phyloP scores from a whole-genome alignment of 2,888 invertebrate genomes.

The Nomada lathburiana region DNA sequence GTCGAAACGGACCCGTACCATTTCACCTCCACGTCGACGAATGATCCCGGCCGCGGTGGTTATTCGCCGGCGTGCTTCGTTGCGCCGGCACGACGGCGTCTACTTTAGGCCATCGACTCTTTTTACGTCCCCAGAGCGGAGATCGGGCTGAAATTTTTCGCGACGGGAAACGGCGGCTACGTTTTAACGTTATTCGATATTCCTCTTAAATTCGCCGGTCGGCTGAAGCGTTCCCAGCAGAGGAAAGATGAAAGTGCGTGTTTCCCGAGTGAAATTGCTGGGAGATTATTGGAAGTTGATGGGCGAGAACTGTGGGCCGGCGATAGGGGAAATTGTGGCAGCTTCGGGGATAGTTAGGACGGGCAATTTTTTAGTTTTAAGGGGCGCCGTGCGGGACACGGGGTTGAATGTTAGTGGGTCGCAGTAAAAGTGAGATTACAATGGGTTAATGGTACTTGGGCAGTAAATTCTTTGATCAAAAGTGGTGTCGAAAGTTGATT shows the following conservation, averaged over 20 bases:
- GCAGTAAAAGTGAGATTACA: too few species aligned
- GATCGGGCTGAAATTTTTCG: constrained; percentile 33
- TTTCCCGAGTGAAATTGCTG: constrained; percentile 6
- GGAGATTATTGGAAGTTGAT: neutral
- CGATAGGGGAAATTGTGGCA: neutral
- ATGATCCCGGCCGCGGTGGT: constrained; percentile 10
- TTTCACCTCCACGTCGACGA: neutral
- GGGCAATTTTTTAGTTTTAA: neutral
- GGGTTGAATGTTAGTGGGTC: too few species aligned
- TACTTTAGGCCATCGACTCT: constrained; percentile 7
- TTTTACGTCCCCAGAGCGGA: constrained; percentile 17
- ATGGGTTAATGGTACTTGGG: too few species aligned
- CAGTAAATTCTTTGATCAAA: too few species aligned
- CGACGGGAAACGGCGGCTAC: constrained; percentile 13
- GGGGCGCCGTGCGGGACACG: neutral
- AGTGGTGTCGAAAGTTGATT: too few species aligned
- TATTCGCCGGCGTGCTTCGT: constrained; percentile 24
- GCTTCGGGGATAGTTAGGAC: neutral
- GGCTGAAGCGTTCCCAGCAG: neutral
- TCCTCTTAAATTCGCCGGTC: constrained; percentile 3
- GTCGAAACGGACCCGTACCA: constrained; percentile 4
- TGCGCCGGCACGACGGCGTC: constrained; percentile 5
- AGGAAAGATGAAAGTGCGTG: neutral
- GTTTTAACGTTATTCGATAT: constrained; percentile 29
- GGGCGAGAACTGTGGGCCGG: neutral